phyloP scores from a whole-genome alignment of 1,140 invertebrate species.

The Phocides pigmalion region DNA sequence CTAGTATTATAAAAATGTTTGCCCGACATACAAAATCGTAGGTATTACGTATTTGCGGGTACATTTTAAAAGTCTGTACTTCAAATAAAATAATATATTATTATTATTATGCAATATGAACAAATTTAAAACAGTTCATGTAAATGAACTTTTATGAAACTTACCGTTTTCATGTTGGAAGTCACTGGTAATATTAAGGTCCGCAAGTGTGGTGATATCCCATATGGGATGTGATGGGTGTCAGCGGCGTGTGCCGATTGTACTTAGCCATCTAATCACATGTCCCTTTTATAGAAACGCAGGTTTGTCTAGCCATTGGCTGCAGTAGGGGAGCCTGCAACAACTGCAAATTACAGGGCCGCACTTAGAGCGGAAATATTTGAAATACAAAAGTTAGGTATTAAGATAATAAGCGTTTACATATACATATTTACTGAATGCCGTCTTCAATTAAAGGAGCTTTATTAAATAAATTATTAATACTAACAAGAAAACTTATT shows the following conservation, averaged over 20 bases:
- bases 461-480: no score
- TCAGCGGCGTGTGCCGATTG: conserved; percentile 68
- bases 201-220: conserved; percentile 58
- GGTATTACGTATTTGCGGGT: no score
- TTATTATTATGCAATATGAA: no score
- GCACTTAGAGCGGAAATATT: conserved; percentile 43
- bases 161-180: conserved; percentile 63
- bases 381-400: not conserved
- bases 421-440: no score
- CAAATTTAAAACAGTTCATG: not conserved
- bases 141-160: conserved; percentile 20
- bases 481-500: no score
- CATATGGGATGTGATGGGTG: conserved; percentile 54
- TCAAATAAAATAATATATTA: no score
- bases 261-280: conserved; percentile 76
- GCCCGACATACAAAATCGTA: no score
- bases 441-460: no score
- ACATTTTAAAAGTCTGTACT: no score
- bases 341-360: conserved; percentile 67
- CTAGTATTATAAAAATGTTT: no score
- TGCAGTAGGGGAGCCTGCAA: conserved; percentile 72
- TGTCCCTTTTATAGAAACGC: conserved; percentile 81
- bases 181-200: conserved; percentile 36
- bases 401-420: not conserved
- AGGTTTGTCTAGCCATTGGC: conserved; percentile 78